A percentile compares a stretch with the other conserved stretches of the same genome.
These are phyloP conservation scores for Sebastes minor DNA, from an alignment of 2,797 vertebrate genomes.

Conservation along the genomic window DNA sequence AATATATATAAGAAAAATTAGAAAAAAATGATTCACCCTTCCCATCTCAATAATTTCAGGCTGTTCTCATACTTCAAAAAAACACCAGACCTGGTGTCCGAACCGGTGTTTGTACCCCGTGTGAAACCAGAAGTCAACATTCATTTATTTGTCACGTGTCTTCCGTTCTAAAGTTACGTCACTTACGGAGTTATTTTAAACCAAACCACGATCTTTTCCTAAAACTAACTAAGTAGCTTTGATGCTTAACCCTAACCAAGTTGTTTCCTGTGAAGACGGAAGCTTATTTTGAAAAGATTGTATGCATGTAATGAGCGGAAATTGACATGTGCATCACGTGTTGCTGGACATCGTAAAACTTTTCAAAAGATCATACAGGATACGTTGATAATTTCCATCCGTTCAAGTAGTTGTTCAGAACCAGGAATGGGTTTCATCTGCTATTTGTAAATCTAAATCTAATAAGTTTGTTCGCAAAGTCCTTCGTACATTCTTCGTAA, in stretches of 20 bases:
- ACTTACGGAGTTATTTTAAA: neutral
- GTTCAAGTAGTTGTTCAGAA: conserved; percentile 8
- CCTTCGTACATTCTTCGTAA: neutral
- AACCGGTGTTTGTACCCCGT: too few relatives aligned
- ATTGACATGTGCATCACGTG: neutral
- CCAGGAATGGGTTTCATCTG: neutral
- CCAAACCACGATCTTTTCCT: neutral
- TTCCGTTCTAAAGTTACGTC: neutral
- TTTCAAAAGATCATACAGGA: neutral
- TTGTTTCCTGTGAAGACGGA: neutral
- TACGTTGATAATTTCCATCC: neutral
- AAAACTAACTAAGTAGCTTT: neutral
- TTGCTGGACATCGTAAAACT: neutral
- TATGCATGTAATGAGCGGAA: neutral
- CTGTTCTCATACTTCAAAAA: too few relatives aligned
- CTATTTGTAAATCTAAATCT: neutral
- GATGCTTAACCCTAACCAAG: neutral
- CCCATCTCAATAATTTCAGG: neutral
- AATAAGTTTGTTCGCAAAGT: neutral
- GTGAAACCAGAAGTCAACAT: too few relatives aligned
- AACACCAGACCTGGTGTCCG: too few relatives aligned
- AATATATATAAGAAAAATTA: neutral
- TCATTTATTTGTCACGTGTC: neutral
- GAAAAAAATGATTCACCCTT: neutral
- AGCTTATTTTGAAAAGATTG: neutral